A percentile compares a stretch with the other conserved stretches of the same genome.
These are phyloP conservation scores for Allophyes oxyacanthae DNA, from an alignment of 2,888 invertebrate genomes.

Conservation along the genomic window DNA sequence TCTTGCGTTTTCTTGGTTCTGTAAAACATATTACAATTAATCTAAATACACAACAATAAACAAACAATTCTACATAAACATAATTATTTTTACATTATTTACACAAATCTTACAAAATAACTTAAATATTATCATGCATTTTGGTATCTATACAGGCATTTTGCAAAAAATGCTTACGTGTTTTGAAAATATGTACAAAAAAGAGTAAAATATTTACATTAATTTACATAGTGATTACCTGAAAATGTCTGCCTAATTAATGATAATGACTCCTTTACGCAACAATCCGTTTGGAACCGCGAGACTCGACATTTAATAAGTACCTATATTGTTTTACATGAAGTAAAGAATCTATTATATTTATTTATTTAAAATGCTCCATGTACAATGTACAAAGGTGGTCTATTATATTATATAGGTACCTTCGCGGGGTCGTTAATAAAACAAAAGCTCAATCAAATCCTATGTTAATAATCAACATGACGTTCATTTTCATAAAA, in stretches of 20 bases:
- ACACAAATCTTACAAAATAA: slow-evolving; percentile 10
- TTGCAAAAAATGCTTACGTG: not conserved
- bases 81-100: slow-evolving; percentile 21
- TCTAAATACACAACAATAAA: slow-evolving; percentile 35
- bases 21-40: slow-evolving; percentile 67
- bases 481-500: too few relatives aligned
- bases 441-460: too few relatives aligned
- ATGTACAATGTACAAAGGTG: too few relatives aligned
- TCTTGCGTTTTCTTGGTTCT: slow-evolving; percentile 73
- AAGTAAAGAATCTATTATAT: too few relatives aligned
- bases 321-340: too few relatives aligned
- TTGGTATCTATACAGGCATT: slow-evolving; percentile 12
- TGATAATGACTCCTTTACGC: not conserved
- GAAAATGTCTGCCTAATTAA: not conserved
- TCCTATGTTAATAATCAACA: too few relatives aligned
- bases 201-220: slow-evolving; percentile 19
- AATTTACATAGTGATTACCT: not conserved
- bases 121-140: slow-evolving; percentile 33
- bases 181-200: slow-evolving; percentile 16
- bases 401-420: too few relatives aligned
- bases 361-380: too few relatives aligned
- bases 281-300: too few relatives aligned
- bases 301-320: too few relatives aligned
- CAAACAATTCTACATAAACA: slow-evolving; percentile 12
- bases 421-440: too few relatives aligned